phyloP scores from a whole-genome alignment of 2,888 invertebrate genomes.

The Lochmaea capreae region DNA sequence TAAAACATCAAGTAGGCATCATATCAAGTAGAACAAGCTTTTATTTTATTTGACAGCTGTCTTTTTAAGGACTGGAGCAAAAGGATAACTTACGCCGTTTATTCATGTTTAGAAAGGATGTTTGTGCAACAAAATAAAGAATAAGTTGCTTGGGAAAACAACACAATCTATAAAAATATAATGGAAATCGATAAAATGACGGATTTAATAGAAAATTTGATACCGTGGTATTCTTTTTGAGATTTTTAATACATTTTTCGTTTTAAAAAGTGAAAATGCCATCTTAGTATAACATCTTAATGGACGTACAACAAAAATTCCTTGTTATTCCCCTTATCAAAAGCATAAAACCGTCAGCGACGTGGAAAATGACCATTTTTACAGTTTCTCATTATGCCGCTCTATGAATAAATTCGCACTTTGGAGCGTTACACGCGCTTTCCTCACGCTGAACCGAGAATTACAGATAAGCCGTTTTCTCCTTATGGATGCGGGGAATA shows the following conservation, averaged over 20 bases:
- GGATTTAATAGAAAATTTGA: too few species aligned
- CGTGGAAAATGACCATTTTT: constrained; percentile 68
- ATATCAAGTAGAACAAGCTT: too few species aligned
- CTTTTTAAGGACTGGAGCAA: too few species aligned
- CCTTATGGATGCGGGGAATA: constrained; percentile 55
- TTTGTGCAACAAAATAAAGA: too few species aligned
- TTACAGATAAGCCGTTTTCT: constrained; percentile 63
- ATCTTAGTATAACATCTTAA: constrained; percentile 48
- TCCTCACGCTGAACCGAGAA: constrained; percentile 61
- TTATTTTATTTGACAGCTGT: too few species aligned
- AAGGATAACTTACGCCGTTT: too few species aligned
- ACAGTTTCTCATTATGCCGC: constrained; percentile 69
- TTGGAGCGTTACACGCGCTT: constrained; percentile 62
- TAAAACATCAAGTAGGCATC: too few species aligned
- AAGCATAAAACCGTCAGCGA: constrained; percentile 66
- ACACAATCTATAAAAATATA: too few species aligned
- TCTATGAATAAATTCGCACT: constrained; percentile 70
- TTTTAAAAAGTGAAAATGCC: constrained; percentile 29
- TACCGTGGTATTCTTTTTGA: background rate
- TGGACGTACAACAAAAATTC: constrained; percentile 62
- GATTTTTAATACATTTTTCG: background rate
- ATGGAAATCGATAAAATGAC: too few species aligned
- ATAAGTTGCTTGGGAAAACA: too few species aligned
- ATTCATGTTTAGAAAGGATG: too few species aligned
- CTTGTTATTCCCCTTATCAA: constrained; percentile 68